phyloP scores from a whole-genome alignment of 2,888 invertebrate species.

The Nomada goodeniana region DNA sequence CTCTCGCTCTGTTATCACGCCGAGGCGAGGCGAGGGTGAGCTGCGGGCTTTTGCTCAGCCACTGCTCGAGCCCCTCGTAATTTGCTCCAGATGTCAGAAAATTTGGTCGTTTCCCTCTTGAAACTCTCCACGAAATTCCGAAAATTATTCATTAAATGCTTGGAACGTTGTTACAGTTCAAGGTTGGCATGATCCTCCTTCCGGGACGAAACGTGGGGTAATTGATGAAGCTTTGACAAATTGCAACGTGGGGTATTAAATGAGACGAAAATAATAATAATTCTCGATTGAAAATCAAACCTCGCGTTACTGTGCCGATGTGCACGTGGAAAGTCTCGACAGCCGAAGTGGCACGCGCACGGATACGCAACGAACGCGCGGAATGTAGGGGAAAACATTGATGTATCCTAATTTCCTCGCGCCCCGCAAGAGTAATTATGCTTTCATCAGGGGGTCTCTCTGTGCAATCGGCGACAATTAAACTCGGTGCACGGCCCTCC shows the following conservation, averaged over 20 bases:
- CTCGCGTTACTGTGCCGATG: background rate
- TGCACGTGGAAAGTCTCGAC: conserved; percentile 1
- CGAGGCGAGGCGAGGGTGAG: background rate
- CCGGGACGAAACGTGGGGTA: background rate
- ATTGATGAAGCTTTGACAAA: no score
- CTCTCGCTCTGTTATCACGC: conserved; percentile 20
- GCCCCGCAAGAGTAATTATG: conserved; percentile 64
- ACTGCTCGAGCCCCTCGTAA: background rate
- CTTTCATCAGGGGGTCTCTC: conserved; percentile 39
- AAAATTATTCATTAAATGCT: conserved; percentile 13
- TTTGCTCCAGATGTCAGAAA: conserved; percentile 9
- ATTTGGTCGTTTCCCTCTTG: background rate
- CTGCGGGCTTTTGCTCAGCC: background rate
- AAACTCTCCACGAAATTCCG: background rate
- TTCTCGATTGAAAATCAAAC: background rate
- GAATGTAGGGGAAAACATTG: conserved; percentile 55
- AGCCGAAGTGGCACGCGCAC: conserved; percentile 8
- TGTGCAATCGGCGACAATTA: conserved; percentile 65
- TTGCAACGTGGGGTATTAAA: no score
- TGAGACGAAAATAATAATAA: no score
- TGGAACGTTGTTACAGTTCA: background rate
- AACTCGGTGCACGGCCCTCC: conserved; percentile 54
- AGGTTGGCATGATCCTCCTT: background rate
- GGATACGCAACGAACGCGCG: background rate
- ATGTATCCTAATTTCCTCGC: conserved; percentile 62